Conservation (phyloP, 2,888 invertebrate genomes). For the Machimus rusticus region DNA sequence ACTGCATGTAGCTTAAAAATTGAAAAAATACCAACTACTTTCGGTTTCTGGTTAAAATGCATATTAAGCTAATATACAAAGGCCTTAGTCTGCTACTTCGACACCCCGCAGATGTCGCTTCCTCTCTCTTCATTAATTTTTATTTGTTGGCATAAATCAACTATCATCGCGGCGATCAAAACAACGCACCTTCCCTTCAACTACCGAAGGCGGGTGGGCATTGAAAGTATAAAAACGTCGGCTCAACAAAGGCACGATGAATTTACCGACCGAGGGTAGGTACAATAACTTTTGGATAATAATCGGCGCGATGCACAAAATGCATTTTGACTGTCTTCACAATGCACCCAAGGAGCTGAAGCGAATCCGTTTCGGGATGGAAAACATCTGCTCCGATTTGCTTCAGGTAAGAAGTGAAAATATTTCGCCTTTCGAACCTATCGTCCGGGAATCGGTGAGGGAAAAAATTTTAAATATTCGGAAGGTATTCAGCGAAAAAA, state of each 20-base stretch:
- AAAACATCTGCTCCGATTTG: background rate
- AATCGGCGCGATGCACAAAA: background rate
- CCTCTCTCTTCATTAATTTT: constrained; percentile 12
- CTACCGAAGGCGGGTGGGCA: background rate
- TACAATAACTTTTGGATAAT: constrained; percentile 25
- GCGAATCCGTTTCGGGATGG: background rate
- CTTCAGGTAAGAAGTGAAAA: constrained; percentile 20
- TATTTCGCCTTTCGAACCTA: constrained; percentile 8
- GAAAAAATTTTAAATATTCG: background rate
- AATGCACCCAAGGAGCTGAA: constrained; percentile 12
- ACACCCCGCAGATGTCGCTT: background rate
- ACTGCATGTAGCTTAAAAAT: too few relatives aligned
- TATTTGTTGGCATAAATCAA: constrained; percentile 29
- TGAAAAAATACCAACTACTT: too few relatives aligned
- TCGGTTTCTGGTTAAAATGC: background rate
- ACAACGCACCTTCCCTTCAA: constrained; percentile 19
- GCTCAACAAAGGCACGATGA: background rate
- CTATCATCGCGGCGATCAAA: constrained; percentile 25
- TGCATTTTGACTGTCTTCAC: constrained; percentile 8
- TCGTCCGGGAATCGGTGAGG: background rate
- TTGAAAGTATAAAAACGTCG: background rate
- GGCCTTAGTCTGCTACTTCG: background rate
- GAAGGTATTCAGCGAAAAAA: background rate
- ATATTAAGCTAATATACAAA: background rate
- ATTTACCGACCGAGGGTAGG: background rate